Evolutionary conservation across 2,797 vertebrate species (phyloP).

Genomic region (Columba guinea): DNA sequence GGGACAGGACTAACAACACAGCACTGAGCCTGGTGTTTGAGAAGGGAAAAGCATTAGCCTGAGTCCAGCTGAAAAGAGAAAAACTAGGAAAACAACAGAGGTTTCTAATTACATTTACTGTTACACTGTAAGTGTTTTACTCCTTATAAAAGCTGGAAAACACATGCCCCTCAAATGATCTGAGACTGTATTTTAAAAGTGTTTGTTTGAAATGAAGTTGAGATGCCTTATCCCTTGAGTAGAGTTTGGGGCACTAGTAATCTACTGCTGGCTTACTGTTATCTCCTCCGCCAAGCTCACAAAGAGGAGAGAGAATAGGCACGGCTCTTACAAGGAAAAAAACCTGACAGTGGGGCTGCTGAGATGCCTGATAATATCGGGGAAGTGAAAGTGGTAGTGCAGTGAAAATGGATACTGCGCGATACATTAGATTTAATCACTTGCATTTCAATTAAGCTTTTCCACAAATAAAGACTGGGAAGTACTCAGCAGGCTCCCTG

Average conservation of each 20-base stretch:
- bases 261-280: constrained; percentile 32
- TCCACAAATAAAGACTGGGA: constrained; percentile 58
- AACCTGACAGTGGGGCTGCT: constrained; percentile 55
- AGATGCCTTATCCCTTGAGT: background rate
- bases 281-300: background rate
- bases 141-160: background rate
- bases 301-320: constrained; percentile 42
- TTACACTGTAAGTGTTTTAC: background rate
- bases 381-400: constrained; percentile 66
- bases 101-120: background rate
- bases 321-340: constrained; percentile 50
- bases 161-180: background rate
- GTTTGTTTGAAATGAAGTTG: background rate
- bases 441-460: constrained; percentile 72
- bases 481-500: constrained; percentile 16
- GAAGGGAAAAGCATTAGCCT: background rate
- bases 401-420: constrained; percentile 66
- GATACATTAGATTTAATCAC: constrained; percentile 72
- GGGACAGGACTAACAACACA: background rate
- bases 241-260: constrained; percentile 25
- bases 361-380: constrained; percentile 61
- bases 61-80: background rate
- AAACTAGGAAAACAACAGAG: background rate
- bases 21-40: accelerated
- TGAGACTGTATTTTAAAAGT: background rate